Conservation (phyloP, 2,113 vertebrate species). For the Astatotilapia flaviijosephi region DNA sequence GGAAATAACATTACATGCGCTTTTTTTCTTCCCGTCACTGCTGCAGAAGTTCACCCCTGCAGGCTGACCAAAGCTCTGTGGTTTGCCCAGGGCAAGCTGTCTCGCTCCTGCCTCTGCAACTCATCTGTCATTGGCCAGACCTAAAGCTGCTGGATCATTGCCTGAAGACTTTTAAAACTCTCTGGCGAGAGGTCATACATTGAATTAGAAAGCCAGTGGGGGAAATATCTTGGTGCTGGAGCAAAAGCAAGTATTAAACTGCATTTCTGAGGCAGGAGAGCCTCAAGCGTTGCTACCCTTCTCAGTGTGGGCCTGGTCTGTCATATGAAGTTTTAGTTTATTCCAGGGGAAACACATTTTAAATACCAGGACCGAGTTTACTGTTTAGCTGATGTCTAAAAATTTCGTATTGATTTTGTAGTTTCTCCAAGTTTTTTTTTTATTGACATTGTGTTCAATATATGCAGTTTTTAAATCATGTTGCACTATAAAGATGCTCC, state of each 20-base stretch:
- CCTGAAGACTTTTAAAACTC: constrained; percentile 74
- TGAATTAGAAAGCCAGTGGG: constrained; percentile 69
- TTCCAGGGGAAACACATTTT: constrained; percentile 10
- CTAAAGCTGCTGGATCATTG: constrained; percentile 64
- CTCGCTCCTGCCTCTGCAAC: constrained; percentile 60
- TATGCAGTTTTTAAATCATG: neutral
- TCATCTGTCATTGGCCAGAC: constrained; percentile 72
- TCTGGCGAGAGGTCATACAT: constrained; percentile 69
- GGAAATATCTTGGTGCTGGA: constrained; percentile 53
- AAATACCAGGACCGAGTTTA: constrained; percentile 14
- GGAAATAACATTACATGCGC: constrained; percentile 34
- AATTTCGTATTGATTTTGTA: constrained; percentile 1
- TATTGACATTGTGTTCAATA: neutral
- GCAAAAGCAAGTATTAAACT: constrained; percentile 62
- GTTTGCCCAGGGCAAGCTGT: constrained; percentile 68
- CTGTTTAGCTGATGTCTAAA: neutral
- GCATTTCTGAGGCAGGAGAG: constrained; percentile 56
- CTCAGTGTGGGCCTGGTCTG: constrained; percentile 17
- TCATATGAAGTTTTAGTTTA: constrained; percentile 17
- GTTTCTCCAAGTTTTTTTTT: neutral
- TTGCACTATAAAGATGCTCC: neutral
- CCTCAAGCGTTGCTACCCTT: constrained; percentile 36
- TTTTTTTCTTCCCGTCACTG: constrained; percentile 13
- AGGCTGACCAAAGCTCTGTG: constrained; percentile 64
- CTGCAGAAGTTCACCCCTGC: constrained; percentile 56